Percentiles rank a stretch among this genome's conserved stretches.
phyloP scores from a whole-genome alignment of 2,888 invertebrate species.

The Oithona nana region DNA sequence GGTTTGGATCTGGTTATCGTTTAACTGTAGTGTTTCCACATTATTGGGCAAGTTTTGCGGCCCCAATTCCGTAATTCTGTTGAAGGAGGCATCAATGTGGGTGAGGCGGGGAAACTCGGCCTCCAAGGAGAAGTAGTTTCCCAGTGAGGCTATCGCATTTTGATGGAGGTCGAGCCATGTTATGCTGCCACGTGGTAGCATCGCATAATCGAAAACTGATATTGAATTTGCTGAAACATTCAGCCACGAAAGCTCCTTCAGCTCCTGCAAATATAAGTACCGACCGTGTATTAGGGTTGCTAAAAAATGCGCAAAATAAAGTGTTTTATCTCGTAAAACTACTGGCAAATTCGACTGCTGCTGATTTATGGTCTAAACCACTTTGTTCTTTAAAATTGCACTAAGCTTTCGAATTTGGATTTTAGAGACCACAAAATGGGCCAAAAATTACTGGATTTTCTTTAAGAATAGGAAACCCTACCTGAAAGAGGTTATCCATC shows the following conservation, averaged over 20 bases:
- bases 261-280: too few relatives aligned
- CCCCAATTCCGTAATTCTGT: constrained; percentile 57
- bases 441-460: too few relatives aligned
- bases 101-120: constrained; percentile 40
- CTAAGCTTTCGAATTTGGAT: too few relatives aligned
- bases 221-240: constrained; percentile 69
- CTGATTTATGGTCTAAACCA: too few relatives aligned
- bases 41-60: constrained; percentile 65
- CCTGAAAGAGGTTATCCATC: constrained; percentile 56
- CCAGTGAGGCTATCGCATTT: constrained; percentile 59
- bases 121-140: constrained; percentile 66
- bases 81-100: constrained; percentile 60
- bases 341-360: too few relatives aligned
- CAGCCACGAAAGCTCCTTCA: constrained; percentile 61
- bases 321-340: too few relatives aligned
- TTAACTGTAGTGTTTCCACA: constrained; percentile 53
- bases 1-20: constrained; percentile 58
- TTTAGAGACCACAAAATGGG: too few relatives aligned
- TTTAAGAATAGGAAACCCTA: too few relatives aligned
- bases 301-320: too few relatives aligned
- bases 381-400: too few relatives aligned
- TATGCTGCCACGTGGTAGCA: constrained; percentile 61
- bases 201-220: constrained; percentile 62
- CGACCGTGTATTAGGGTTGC: too few relatives aligned
- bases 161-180: constrained; percentile 68